A percentile compares a stretch with the other conserved stretches of the same genome.
These are phyloP conservation scores for Uromys caudimaculatus DNA, from an alignment of 2,797 vertebrate genomes.

Conservation along the genomic window DNA sequence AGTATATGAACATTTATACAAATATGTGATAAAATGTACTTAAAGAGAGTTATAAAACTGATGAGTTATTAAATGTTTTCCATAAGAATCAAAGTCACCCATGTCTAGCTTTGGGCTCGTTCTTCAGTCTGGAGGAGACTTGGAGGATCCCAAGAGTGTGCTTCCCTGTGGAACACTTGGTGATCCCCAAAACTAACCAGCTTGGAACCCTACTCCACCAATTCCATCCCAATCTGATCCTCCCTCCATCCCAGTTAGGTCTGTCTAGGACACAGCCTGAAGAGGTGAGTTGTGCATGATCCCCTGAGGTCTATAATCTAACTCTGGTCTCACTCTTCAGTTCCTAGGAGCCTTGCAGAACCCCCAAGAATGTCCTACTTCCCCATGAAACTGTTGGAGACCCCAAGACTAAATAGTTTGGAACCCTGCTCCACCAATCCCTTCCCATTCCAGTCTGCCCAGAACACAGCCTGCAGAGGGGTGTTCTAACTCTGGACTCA, in stretches of 20 bases:
- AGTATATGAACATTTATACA: background rate
- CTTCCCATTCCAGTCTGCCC: background rate
- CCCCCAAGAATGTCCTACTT: background rate
- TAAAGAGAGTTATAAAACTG: background rate
- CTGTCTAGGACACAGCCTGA: background rate
- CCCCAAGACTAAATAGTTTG: background rate
- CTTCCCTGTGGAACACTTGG: background rate
- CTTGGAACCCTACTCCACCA: background rate
- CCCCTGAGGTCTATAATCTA: background rate
- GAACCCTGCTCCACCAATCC: background rate
- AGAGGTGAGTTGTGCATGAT: background rate
- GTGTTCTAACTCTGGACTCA: background rate
- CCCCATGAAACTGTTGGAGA: background rate
- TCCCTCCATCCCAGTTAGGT: background rate
- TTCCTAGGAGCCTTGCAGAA: background rate
- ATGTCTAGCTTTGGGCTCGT: background rate
- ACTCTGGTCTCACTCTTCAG: background rate
- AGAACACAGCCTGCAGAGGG: background rate
- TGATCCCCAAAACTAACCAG: background rate
- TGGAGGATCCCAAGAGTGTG: background rate
- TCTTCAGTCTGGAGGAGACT: background rate
- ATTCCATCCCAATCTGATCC: background rate
- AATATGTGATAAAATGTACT: background rate
- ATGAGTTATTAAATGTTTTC: background rate
- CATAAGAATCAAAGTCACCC: background rate